Percentiles rank a stretch among this genome's conserved stretches.
phyloP scores from a whole-genome alignment of 2,113 vertebrate species.

The Prochilodus magdalenae region DNA sequence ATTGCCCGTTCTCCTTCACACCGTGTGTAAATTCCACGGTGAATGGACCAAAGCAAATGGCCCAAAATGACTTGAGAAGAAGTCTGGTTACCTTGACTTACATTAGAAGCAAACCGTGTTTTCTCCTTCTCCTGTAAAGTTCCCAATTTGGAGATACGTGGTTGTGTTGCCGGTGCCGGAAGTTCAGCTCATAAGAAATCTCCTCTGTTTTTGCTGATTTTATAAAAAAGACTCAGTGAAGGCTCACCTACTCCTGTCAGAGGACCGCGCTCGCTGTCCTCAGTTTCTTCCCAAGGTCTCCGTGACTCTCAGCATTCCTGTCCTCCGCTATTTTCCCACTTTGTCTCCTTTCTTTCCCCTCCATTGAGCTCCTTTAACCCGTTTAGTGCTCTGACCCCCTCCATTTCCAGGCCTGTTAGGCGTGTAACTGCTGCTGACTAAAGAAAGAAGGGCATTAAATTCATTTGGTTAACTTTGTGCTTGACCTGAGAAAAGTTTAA shows the following conservation, averaged over 20 bases:
- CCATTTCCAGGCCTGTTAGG: slow-evolving; percentile 74
- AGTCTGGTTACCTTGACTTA: too few species aligned
- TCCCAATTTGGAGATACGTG: too few species aligned
- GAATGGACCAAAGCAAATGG: too few species aligned
- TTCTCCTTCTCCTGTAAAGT: too few species aligned
- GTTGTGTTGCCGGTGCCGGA: too few species aligned
- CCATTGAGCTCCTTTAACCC: slow-evolving; percentile 70
- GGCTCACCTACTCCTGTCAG: slow-evolving; percentile 33
- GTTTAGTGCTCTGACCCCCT: slow-evolving; percentile 53
- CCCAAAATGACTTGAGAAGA: too few species aligned
- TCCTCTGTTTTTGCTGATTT: too few species aligned
- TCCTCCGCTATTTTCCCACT: slow-evolving; percentile 51
- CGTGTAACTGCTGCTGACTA: slow-evolving; percentile 86
- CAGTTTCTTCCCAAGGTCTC: slow-evolving; percentile 59
- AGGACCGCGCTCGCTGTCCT: slow-evolving; percentile 28
- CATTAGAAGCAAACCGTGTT: too few species aligned
- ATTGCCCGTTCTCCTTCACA: too few species aligned
- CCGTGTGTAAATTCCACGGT: too few species aligned
- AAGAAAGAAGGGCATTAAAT: slow-evolving; percentile 88
- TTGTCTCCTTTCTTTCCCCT: slow-evolving; percentile 63
- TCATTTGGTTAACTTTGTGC: slow-evolving; percentile 97
- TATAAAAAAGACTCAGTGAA: slow-evolving; percentile 4
- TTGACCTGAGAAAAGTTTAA: slow-evolving; percentile 96
- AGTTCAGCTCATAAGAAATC: too few species aligned
- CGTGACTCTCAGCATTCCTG: slow-evolving; percentile 50